These are phyloP conservation scores for Trochalopteron elliotii DNA, from an alignment of 2,113 vertebrate genomes.

Conservation along the genomic window DNA sequence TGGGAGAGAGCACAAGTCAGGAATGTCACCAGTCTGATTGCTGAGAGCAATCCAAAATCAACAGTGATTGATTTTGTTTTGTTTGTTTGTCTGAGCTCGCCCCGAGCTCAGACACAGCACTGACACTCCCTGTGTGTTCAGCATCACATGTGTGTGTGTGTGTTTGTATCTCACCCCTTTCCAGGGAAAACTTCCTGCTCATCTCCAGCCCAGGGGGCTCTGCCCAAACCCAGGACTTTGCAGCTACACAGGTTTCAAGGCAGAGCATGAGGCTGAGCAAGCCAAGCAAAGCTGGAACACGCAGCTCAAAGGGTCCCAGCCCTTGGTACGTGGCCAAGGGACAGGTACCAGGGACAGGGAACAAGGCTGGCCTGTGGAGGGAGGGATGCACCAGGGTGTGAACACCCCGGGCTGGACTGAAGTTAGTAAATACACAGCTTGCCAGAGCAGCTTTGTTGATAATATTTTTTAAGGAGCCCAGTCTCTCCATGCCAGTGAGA, in stretches of 20 bases:
- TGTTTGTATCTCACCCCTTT: background rate
- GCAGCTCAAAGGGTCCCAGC: background rate
- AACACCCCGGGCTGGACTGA: background rate
- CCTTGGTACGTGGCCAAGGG: background rate
- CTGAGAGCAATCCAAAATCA: background rate
- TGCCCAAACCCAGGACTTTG: background rate
- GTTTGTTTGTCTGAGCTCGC: no score
- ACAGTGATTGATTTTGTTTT: no score
- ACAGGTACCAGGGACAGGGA: background rate
- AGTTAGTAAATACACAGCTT: background rate
- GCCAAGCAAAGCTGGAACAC: background rate
- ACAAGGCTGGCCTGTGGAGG: background rate
- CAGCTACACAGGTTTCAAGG: background rate
- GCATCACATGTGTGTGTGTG: accelerated
- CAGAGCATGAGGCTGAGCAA: background rate
- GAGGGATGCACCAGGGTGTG: background rate
- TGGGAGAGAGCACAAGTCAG: background rate
- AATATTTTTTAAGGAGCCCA: background rate
- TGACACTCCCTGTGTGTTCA: accelerated
- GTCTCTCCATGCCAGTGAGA: background rate
- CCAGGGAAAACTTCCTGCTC: background rate
- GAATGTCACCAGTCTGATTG: background rate
- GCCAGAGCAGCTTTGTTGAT: background rate
- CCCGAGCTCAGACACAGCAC: background rate
- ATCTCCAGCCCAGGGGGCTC: background rate